Evolutionary conservation across 2,113 vertebrate genomes (phyloP).

Genomic region (Solea solea): DNA sequence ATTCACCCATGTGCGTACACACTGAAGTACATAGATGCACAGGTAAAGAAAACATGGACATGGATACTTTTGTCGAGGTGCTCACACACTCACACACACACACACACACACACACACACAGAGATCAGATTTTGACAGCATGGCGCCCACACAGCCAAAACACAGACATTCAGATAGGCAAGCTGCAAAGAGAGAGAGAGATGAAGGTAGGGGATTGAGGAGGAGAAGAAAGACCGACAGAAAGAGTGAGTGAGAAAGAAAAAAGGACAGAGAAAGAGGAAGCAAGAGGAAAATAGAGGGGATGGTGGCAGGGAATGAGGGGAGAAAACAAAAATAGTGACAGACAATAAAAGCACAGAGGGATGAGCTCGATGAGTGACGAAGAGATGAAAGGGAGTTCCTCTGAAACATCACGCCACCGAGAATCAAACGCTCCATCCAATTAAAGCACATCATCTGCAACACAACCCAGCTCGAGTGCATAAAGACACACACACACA

Average conservation of each 20-base stretch:
- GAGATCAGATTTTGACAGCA: slow-evolving; percentile 72
- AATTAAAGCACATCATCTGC: slow-evolving; percentile 60
- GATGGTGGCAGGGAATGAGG: slow-evolving; percentile 5
- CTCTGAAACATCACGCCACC: slow-evolving; percentile 58
- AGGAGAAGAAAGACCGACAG: neutral
- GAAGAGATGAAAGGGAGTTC: slow-evolving; percentile 68
- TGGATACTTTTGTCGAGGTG: slow-evolving; percentile 12
- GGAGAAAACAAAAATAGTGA: slow-evolving; percentile 29
- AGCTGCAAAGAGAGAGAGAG: slow-evolving; percentile 60
- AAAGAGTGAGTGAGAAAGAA: slow-evolving; percentile 2
- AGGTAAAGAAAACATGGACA: slow-evolving; percentile 10
- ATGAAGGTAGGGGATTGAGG: slow-evolving; percentile 36
- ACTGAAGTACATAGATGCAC: slow-evolving; percentile 9
- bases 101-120: slow-evolving; percentile 41
- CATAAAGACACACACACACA: slow-evolving; percentile 9
- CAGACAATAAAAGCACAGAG: slow-evolving; percentile 40
- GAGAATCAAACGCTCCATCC: slow-evolving; percentile 64
- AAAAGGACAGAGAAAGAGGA: neutral
- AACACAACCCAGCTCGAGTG: slow-evolving; percentile 12
- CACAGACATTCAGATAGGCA: slow-evolving; percentile 73
- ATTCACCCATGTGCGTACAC: slow-evolving; percentile 20
- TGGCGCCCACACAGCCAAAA: slow-evolving; percentile 72
- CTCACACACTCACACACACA: slow-evolving; percentile 37
- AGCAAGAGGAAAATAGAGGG: slow-evolving; percentile 1
- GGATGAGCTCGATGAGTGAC: slow-evolving; percentile 55